Evolutionary conservation across 2,888 invertebrate species (phyloP), one percentile per base, ranked within the genome.

Genomic region (Coleophora deauratella): DNA sequence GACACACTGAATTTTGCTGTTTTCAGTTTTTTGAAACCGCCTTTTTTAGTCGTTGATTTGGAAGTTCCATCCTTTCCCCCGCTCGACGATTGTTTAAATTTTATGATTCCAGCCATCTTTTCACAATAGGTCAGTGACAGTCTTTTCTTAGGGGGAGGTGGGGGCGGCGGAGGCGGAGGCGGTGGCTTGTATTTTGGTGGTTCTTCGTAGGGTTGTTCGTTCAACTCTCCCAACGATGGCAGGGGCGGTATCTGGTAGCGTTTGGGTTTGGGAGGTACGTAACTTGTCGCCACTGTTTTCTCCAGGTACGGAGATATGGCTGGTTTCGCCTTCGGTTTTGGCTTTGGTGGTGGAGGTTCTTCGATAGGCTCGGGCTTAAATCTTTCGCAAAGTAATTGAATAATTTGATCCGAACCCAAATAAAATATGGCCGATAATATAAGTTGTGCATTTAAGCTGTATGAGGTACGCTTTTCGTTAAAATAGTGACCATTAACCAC

Each of bases 401-500:
- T 52, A 15, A 84, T 57, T 38, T 72, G 57, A 1, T 66, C 50
- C n/a, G 72, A 44, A 8, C 84, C 84, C 33, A 84, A 57, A 50
- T 82, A 80, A 13, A 73, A 52, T 43, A 84, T 79, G 9, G 58
- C 62, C 3, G 82, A 77, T n/a, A 81, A 41, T 40, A 84, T 62
- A 3, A 82, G 62, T 44, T 59, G 70, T 2, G 72, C 78, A 44
- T 79, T 82, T 1, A 78, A 57, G 45, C 51, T 47, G 41, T 84
- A 82, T 0, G 59, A 57, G 10, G 45, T 12, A 13, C 66, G 63
- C 51, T 68, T 77, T 1, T 63, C 67, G 28, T 77, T 73, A 35
- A 79, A 66, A 1, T 64, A 43, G 43, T 74, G 72, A 0, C 74
- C 74, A 44, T 62, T 78, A 1, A 51, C 65, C 35, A 61, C 36